Base-by-base conservation (phyloP, 92 coral and sea anemone species). In the Pocillopora meandrina region DNA sequence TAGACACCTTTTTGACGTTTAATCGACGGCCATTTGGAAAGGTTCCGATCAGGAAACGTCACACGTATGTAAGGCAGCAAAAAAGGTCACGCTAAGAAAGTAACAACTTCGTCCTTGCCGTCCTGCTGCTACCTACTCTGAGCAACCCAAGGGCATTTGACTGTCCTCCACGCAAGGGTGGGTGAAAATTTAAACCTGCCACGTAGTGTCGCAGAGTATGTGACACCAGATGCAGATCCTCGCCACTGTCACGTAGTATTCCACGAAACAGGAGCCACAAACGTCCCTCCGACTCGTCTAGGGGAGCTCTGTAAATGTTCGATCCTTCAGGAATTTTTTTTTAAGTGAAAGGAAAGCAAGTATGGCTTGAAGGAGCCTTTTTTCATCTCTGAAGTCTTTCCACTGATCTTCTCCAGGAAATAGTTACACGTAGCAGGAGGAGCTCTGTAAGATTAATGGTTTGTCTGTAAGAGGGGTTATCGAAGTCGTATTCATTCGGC, bases 401-500 rank as follows among this genome's bases (percentile, higher is more conserved):
- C 84, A 79, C 14, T 14, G 42, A 10, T 79, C 59, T n/a, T 79
- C 64, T 5, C 35, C 58, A 0, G 64, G 63, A 47, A 56, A 3
- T 3, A 79, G 84, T 31, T 79, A 10, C 35, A 65, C 74, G 61
- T 79, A 64, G n/a, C 35, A 26, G 26, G 72, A 61, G 31, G 74
- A 56, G 52, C 18, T 52, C 33, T 26, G 35, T 13, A 10, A 26
- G 35, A 26, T 65, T 2, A 19, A 14, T 14, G 87, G 81, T 15
- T 74, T 83, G 87, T 83, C 56, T 1, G 80, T 61, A 72, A 83
- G 81, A 8, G 55, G n/a, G 80, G 74, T 34, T 17, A 74, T 74
- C 74, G 68, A 65, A 89, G 84, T 89, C 92, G 35, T 85, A 89
- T 52, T 89, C 92, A 47, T 89, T 87, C n/a, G 92, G 92, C 17